A percentile compares a stretch with the other conserved stretches of the same genome.
These are phyloP conservation scores for Andrena minutula DNA, from an alignment of 2,888 invertebrate genomes.

Conservation along the genomic window DNA sequence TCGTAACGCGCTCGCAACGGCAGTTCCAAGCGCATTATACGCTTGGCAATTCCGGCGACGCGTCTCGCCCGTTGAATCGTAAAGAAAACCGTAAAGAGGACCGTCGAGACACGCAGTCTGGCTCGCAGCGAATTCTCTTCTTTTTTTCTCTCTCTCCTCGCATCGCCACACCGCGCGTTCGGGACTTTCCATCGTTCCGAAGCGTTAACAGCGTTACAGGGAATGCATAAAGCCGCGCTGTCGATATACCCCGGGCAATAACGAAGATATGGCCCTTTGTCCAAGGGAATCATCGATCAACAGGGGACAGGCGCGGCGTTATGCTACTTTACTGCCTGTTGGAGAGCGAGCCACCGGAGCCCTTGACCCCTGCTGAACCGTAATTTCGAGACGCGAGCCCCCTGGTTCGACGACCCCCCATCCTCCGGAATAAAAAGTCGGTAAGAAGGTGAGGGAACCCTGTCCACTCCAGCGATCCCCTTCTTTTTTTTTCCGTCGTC, in stretches of 20 bases:
- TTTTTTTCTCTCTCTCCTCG: no score
- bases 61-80: conserved; percentile 36
- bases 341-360: conserved; percentile 56
- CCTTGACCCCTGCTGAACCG: conserved; percentile 60
- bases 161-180: neutral
- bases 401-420: conserved; percentile 56
- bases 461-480: no score
- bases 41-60: conserved; percentile 4
- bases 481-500: conserved; percentile 47
- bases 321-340: conserved; percentile 68
- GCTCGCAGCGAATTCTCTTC: conserved; percentile 12
- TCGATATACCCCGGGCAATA: conserved; percentile 58
- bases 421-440: no score
- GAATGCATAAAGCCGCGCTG: conserved; percentile 48
- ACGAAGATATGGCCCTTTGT: conserved; percentile 71
- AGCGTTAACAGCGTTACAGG: conserved; percentile 15
- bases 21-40: neutral
- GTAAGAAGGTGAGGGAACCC: no score
- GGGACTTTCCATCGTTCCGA: neutral
- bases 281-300: conserved; percentile 71
- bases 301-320: conserved; percentile 52
- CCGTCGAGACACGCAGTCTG: conserved; percentile 47
- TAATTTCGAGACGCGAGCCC: conserved; percentile 49
- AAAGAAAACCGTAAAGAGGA: conserved; percentile 39
- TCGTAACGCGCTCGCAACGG: conserved; percentile 4